phyloP scores from a whole-genome alignment of 2,797 vertebrate genomes.

The Gymnodraco acuticeps region DNA sequence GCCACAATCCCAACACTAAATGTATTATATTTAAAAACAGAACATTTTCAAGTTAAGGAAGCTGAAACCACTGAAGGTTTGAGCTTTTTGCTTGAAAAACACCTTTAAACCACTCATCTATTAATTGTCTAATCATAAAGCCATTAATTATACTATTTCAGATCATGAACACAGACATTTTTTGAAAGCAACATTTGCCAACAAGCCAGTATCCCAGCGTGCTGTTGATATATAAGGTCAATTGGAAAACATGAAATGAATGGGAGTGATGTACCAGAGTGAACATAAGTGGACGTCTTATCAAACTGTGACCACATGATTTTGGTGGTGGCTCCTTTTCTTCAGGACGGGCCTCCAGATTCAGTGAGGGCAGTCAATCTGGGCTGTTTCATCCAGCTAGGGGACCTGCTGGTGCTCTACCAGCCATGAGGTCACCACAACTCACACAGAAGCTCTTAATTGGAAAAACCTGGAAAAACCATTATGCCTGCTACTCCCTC shows the following conservation, averaged over 20 bases:
- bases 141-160: background rate
- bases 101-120: background rate
- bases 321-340: conserved; percentile 77
- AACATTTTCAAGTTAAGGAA: background rate
- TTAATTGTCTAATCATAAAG: background rate
- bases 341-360: conserved; percentile 80
- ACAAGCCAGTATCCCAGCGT: background rate
- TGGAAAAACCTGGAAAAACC: conserved; percentile 87
- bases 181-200: background rate
- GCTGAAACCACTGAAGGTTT: background rate
- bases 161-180: background rate
- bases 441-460: conserved; percentile 85
- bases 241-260: background rate
- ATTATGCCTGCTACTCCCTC: conserved; percentile 53
- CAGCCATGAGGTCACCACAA: conserved; percentile 91
- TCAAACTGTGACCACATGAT: conserved; percentile 86
- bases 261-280: background rate
- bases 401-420: conserved; percentile 86
- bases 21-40: background rate
- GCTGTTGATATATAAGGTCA: background rate
- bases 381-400: conserved; percentile 66
- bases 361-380: conserved; percentile 57
- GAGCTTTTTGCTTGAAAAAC: background rate
- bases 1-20: background rate
- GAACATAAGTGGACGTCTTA: conserved; percentile 78